These are phyloP conservation scores for Drosophila engyochracea DNA, from an alignment of 2,888 invertebrate species.

Conservation along the genomic window DNA sequence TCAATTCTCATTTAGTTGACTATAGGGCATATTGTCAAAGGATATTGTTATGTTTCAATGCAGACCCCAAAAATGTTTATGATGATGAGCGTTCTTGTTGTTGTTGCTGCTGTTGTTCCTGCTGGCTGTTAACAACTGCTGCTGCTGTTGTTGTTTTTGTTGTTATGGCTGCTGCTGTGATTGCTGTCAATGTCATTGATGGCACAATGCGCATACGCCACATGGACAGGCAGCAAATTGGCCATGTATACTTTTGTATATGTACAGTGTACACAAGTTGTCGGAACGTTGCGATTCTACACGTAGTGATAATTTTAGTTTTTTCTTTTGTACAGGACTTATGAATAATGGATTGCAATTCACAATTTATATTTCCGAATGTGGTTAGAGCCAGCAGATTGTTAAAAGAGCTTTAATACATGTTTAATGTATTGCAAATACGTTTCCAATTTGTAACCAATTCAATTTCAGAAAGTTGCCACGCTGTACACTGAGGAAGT, in stretches of 20 bases:
- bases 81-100: slow-evolving; percentile 32
- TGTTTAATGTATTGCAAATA: background rate
- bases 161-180: slow-evolving; percentile 30
- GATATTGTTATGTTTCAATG: slow-evolving; percentile 79
- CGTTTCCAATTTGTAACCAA: background rate
- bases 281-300: background rate
- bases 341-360: background rate
- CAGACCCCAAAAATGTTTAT: slow-evolving; percentile 44
- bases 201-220: slow-evolving; percentile 71
- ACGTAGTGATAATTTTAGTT: background rate
- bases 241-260: slow-evolving; percentile 15
- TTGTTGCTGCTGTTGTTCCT: slow-evolving; percentile 29
- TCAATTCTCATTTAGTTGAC: slow-evolving; percentile 74
- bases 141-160: background rate
- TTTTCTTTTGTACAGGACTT: background rate
- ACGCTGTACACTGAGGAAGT: background rate
- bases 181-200: slow-evolving; percentile 66
- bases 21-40: slow-evolving; percentile 76
- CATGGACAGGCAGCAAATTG: slow-evolving; percentile 55
- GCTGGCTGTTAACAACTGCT: slow-evolving; percentile 32
- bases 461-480: background rate
- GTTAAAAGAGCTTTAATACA: background rate
- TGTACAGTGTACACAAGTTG: slow-evolving; percentile 2
- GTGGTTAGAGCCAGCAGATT: background rate
- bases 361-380: background rate